phyloP scores from a whole-genome alignment of 2,113 vertebrate genomes.

The human (Homo sapiens) region DNA sequence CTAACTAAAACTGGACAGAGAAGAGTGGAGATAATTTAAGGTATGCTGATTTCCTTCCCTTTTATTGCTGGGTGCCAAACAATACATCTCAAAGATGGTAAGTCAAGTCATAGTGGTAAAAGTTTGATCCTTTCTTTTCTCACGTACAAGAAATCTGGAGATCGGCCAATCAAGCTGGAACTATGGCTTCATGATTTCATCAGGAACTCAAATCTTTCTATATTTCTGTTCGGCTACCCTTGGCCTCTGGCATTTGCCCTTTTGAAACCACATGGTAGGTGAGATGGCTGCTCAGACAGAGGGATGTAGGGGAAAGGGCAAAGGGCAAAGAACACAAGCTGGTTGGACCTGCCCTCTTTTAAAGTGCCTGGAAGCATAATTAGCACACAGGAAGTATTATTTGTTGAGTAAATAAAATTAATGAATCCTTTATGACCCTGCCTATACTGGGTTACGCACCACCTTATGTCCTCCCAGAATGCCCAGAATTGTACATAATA shows the following conservation, averaged over 20 bases:
- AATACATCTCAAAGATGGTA: neutral
- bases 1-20: neutral
- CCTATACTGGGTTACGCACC: neutral
- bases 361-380: neutral
- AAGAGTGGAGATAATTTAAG: neutral
- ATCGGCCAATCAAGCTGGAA: neutral
- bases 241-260: neutral
- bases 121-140: neutral
- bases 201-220: neutral
- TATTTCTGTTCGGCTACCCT: neutral
- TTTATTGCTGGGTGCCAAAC: neutral
- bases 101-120: neutral
- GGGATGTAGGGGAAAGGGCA: neutral
- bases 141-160: fast-evolving
- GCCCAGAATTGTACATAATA: neutral
- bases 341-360: neutral
- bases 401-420: neutral
- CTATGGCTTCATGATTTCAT: neutral
- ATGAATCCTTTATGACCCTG: neutral
- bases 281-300: neutral
- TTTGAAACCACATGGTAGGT: neutral
- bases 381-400: neutral
- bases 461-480: neutral
- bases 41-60: neutral
- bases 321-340: neutral